Conservation (phyloP, 2,888 invertebrate genomes). For the Thysanoteuthis rhombus region DNA sequence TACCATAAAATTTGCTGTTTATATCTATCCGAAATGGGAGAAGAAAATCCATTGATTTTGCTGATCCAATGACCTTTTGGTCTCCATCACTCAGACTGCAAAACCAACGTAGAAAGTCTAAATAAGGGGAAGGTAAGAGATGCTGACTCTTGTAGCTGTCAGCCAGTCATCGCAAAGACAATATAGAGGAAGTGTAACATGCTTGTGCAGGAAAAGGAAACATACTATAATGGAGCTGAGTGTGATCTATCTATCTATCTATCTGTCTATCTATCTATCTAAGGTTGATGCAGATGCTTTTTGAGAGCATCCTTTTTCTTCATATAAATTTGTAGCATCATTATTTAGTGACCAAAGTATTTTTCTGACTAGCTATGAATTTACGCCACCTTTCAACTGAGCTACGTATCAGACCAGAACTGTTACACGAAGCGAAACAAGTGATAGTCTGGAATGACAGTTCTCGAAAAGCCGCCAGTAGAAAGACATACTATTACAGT, state of each 20-base stretch:
- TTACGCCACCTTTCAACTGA: too few relatives aligned
- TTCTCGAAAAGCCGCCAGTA: too few relatives aligned
- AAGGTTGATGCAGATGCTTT: too few relatives aligned
- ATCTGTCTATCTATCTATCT: neutral
- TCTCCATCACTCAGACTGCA: neutral
- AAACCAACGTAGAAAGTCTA: neutral
- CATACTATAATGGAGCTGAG: neutral
- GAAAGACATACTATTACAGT: too few relatives aligned
- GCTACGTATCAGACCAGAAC: too few relatives aligned
- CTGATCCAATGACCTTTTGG: neutral
- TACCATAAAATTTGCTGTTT: neutral
- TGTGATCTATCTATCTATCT: neutral
- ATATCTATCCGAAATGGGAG: neutral
- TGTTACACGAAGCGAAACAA: too few relatives aligned
- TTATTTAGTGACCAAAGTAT: too few relatives aligned
- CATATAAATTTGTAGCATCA: too few relatives aligned
- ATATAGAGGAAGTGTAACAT: neutral
- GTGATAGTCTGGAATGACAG: too few relatives aligned
- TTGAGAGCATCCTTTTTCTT: too few relatives aligned
- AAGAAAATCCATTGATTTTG: neutral
- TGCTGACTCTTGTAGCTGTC: neutral
- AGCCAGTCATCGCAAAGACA: neutral
- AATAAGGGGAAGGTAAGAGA: neutral
- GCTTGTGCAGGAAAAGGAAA: neutral
- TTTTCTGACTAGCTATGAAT: too few relatives aligned